Base-by-base conservation (phyloP, 2,113 vertebrate species). In the Pyrgilauda ruficollis region DNA sequence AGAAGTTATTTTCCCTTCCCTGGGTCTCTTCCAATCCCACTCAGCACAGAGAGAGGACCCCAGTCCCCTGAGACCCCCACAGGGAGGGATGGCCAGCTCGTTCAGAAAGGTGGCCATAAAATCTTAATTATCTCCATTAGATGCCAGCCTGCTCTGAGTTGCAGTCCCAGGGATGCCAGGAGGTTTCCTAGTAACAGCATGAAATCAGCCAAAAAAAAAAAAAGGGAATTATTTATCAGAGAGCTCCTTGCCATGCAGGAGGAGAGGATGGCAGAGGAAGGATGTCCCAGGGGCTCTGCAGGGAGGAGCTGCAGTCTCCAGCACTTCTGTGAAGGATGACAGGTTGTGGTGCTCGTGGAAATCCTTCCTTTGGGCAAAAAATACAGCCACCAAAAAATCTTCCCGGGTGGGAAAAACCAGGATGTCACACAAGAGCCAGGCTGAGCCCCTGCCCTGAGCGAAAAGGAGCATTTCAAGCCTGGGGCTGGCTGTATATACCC, bases 161-260 rank as follows among this genome's bases (percentile, higher is more conserved):
- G 4, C 23, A 58, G 43, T 70, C 62, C 28, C 55, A 47, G 37
- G 27, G 80, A 91, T 85, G 66, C 55, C 84, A 75, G 56, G 64
- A 69, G 33, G 66, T 27, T 93, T 89, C 80, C 80, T 44, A 62
- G 56, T 44, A 89, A 85, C 62, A 75, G 67, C 61, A 26, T n/a
- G 50, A 10, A 74, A 69, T n/a, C 9, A 20, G 49, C 19, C 23
- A 46, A 30, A 49, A 37, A 49, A n/a, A 31, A 41, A n/a, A 61
- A 80, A 46, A 56, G 10, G 13, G 59, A 77, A 82, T 85, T 93
- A 88, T 82, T 88, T 93, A 90, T 88, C 79, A 94, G 66, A 22
- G 4, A 10, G 52, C 13, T 87, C 12, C 5, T 59, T 59, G 58
- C 31, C 58, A 37, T 15, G 53, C 28, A 49, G 73, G 53, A 87